These are phyloP conservation scores for Bungarus multicinctus DNA, from an alignment of 2,113 vertebrate genomes.

Conservation along the genomic window DNA sequence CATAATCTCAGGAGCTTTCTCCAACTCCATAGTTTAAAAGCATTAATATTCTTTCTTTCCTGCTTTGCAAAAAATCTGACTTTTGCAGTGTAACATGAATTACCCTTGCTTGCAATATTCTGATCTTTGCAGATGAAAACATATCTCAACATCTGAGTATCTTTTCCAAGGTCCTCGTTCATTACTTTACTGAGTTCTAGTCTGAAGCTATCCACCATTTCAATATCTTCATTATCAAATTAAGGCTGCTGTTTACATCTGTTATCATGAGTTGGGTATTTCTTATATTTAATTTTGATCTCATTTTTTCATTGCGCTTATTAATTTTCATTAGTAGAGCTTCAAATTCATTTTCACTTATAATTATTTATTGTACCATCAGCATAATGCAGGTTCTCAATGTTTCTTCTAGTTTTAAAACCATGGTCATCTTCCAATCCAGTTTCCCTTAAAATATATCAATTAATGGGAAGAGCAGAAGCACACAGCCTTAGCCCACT, in stretches of 20 bases:
- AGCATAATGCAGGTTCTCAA: not conserved
- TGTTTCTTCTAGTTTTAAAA: not conserved
- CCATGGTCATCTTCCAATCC: not conserved
- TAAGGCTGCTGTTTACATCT: no score
- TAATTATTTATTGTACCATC: not conserved
- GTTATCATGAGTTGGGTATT: no score
- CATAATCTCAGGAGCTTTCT: not conserved
- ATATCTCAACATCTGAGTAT: not conserved
- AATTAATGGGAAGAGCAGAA: not conserved
- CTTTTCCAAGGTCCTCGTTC: not conserved
- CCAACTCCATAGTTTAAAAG: not conserved
- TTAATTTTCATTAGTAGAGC: not conserved
- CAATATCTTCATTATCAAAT: not conserved
- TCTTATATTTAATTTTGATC: not conserved
- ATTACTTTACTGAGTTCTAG: not conserved
- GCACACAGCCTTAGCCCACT: not conserved
- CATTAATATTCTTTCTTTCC: not conserved
- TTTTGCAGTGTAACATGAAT: not conserved
- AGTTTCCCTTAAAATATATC: not conserved
- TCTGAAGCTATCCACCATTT: not conserved
- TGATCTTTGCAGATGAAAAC: not conserved
- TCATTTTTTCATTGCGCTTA: not conserved
- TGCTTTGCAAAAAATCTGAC: not conserved
- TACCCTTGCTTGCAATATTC: not conserved
- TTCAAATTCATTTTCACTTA: not conserved